Base-by-base conservation (phyloP, 2,797 vertebrate genomes). In the Myotis myotis region DNA sequence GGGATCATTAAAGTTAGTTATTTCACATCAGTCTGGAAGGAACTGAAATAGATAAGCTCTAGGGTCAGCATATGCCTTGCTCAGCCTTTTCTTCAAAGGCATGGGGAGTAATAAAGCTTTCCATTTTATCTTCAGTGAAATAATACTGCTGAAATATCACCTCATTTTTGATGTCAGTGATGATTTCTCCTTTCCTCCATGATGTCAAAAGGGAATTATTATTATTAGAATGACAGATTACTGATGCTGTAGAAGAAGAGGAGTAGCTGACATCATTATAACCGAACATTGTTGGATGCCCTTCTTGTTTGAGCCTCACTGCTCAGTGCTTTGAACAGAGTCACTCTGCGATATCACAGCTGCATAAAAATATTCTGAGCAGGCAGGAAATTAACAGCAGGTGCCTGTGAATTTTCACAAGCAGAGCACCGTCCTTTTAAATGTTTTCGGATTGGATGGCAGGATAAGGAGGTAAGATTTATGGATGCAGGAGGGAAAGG, bases 151-250 rank as follows among this genome's bases (percentile, higher is more conserved):
- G 98, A 98, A 98, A 98, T 98, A 98, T 98, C 97, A 97, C 97
- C 98, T 98, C 96, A 91, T 98, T 98, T 98, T 98, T 98, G 96
- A 98, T 98, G 98, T 98, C 98, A 98, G 96, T 94, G 96, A 96
- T 97, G 97, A 98, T 98, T 98, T 98, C 97, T 98, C 97, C 97
- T 97, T 97, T 97, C 92, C 80, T 97, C 75, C 84, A 92, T 96
- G 97, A 98, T 98, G 97, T 98, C 97, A 98, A 97, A 97, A 97
- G 97, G 98, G 98, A 98, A 98, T 98, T 98, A 98, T 96, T 98
- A 97, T 97, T 98, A 98, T 98, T 97, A 98, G 96, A 97, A 97
- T 0, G 95, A 97, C 17, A 53, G 91, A 84, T 98, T 97, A 97
- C 97, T 98, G 98, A 98, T 97, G 96, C 76, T 97, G 94, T 97